Conservation (phyloP, 2,113 vertebrate species). For the Vimba vimba region DNA sequence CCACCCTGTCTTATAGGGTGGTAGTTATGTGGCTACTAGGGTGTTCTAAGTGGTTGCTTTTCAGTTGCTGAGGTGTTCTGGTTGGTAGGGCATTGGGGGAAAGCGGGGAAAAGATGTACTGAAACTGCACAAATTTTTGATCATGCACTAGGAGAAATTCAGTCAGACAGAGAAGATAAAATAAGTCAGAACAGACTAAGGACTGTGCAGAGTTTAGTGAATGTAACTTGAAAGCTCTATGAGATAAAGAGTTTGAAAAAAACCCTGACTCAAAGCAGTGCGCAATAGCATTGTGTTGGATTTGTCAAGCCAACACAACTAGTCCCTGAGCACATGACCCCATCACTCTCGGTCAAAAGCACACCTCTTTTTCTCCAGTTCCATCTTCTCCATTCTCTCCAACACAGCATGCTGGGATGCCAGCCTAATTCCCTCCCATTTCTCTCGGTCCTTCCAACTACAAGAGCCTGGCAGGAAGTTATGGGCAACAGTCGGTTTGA, state of each 20-base stretch:
- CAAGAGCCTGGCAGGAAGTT: slow-evolving; percentile 81
- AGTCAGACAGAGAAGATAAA: neutral
- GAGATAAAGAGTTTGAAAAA: neutral
- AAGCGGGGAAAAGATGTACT: no score
- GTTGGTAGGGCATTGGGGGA: no score
- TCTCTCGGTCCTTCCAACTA: slow-evolving; percentile 76
- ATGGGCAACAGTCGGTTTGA: slow-evolving; percentile 74
- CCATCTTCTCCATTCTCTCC: slow-evolving; percentile 65
- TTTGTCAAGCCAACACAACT: neutral
- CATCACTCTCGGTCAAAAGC: slow-evolving; percentile 52
- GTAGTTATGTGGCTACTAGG: neutral
- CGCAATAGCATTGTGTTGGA: neutral
- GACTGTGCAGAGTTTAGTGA: neutral
- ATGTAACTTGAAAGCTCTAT: neutral
- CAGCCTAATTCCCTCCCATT: slow-evolving; percentile 77
- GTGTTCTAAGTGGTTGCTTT: neutral
- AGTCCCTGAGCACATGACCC: neutral
- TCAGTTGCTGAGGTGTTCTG: neutral
- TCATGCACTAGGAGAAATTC: neutral
- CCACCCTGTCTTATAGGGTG: no score
- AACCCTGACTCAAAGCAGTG: neutral
- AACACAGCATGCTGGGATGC: slow-evolving; percentile 75
- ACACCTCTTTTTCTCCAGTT: slow-evolving; percentile 65
- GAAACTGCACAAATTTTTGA: neutral
- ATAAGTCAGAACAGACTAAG: neutral